phyloP scores from a whole-genome alignment of 2,113 vertebrate genomes.

The Sialia sialis region DNA sequence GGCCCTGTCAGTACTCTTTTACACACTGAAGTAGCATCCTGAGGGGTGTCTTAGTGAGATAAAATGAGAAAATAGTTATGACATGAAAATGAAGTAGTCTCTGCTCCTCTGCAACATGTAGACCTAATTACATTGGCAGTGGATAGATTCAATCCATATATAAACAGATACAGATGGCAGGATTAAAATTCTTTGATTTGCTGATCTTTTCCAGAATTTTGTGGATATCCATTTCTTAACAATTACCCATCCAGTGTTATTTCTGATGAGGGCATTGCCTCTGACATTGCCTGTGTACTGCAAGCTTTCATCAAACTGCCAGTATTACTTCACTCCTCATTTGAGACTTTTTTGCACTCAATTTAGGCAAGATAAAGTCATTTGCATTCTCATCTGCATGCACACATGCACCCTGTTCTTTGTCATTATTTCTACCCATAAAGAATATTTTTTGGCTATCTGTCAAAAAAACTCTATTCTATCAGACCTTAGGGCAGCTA shows the following conservation, averaged over 20 bases:
- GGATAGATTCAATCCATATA: not conserved
- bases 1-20: not conserved
- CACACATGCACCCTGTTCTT: not conserved
- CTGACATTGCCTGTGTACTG: not conserved
- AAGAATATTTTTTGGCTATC: not conserved
- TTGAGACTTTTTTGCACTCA: not conserved
- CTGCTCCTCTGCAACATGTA: not conserved
- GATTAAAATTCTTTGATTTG: not conserved
- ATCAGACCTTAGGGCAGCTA: not conserved
- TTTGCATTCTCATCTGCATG: not conserved
- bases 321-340: conserved; percentile 6
- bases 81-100: not conserved
- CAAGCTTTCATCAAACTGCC: not conserved
- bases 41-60: not conserved
- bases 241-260: not conserved
- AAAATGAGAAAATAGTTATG: not conserved
- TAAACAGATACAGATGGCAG: not conserved
- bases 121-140: not conserved
- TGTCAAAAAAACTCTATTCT: not conserved
- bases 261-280: not conserved
- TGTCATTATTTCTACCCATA: not conserved
- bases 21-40: not conserved
- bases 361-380: not conserved
- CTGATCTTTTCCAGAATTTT: not conserved
- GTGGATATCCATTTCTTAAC: not conserved